These are phyloP conservation scores for Zingel zingel DNA, from an alignment of 2,113 vertebrate species.

Conservation along the genomic window DNA sequence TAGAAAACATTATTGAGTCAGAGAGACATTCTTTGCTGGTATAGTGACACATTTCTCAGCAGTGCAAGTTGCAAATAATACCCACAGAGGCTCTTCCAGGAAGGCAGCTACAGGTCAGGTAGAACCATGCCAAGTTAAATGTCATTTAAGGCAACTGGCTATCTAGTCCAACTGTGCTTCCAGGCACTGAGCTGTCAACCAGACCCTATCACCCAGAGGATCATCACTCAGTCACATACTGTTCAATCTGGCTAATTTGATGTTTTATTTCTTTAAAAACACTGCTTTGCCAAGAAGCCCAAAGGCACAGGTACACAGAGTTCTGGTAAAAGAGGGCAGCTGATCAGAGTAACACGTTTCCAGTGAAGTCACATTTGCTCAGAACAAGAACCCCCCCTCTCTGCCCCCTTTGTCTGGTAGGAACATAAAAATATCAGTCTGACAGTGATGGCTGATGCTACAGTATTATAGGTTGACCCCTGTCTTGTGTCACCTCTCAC, in stretches of 20 bases:
- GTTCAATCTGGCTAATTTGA: constrained; percentile 49
- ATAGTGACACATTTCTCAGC: constrained; percentile 18
- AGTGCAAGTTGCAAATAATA: constrained; percentile 4
- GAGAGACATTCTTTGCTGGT: background rate
- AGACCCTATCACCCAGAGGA: constrained; percentile 15
- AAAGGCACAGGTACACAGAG: constrained; percentile 58
- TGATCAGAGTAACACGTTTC: no score
- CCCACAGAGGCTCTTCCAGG: constrained; percentile 23
- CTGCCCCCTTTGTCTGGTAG: background rate
- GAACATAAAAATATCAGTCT: constrained; percentile 64
- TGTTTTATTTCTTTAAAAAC: constrained; percentile 50
- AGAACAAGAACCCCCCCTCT: constrained; percentile 21
- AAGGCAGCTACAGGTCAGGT: constrained; percentile 54
- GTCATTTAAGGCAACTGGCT: constrained; percentile 22
- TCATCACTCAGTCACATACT: constrained; percentile 31
- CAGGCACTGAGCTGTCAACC: constrained; percentile 30
- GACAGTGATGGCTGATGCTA: constrained; percentile 53
- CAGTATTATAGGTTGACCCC: constrained; percentile 50
- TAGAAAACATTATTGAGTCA: constrained; percentile 7
- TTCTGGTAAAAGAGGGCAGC: constrained; percentile 55
- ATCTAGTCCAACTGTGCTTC: constrained; percentile 6
- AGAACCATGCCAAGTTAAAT: constrained; percentile 14
- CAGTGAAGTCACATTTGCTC: constrained; percentile 60
- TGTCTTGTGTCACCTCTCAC: constrained; percentile 53
- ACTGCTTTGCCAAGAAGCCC: constrained; percentile 58